Base-by-base conservation (phyloP, 2,113 vertebrate species). In the Rhynchomys soricoides region DNA sequence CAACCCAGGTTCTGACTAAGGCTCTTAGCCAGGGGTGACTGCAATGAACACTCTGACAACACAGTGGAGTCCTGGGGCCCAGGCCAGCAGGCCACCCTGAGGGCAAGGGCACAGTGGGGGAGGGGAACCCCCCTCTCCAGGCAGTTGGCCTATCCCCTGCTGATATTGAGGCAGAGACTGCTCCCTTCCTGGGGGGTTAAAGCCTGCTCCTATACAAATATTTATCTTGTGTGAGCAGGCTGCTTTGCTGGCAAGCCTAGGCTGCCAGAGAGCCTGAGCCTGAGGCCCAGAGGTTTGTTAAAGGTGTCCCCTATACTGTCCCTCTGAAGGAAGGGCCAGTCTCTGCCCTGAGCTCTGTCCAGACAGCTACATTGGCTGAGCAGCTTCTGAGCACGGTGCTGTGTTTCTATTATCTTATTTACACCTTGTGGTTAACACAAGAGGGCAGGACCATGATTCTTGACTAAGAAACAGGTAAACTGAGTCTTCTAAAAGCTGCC, bases 181-280 rank as follows among this genome's bases (percentile, higher is more conserved):
- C 13, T 82, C 68, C 86, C 87, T 55, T 24, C 6, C 11, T 29
- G 24, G 70, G 68, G 57, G 4, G 40, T 37, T 75, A 74, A 74
- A 78, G 55, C 86, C n/a, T 4, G 45, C 91, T 59, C 40, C 94
- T 95, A 85, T 29, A 52, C 70, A 96, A 97, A 94, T 96, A 96
- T 97, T 97, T 97, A 82, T 57, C 94, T 89, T 89, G 86, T 75
- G 50, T 40, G 73, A 82, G 82, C 37, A 12, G 37, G 59, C 9
- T 0, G 93, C 66, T 93, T 59, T 89, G 77, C 89, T 68, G 85
- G 78, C 0, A 0, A 64, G 37, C 1, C 66, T 40, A 29, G 73
- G 85, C 75, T 81, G 71, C 37, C 17, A 26, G 79, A 71, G 88
- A 9, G 68, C 43, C 77, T 37, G 92, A 43, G 91, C 50, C 16